A percentile compares a stretch with the other conserved stretches of the same genome.
Conservation (phyloP, 2,888 invertebrate species). For the Pachycephus smyrnensis region DNA sequence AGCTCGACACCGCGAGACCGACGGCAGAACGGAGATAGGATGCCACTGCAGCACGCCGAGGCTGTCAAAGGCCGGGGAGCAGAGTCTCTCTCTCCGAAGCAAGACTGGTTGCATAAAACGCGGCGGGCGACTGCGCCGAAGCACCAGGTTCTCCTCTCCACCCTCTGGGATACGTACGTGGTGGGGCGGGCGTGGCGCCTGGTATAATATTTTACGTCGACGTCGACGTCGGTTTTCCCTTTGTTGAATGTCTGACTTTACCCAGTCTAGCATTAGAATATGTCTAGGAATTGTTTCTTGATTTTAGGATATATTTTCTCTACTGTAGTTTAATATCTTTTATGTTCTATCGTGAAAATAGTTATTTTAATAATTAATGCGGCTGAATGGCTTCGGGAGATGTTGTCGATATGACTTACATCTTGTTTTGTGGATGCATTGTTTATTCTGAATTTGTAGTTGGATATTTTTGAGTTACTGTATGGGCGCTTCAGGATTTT, state of each 20-base stretch:
- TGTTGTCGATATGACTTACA: background rate
- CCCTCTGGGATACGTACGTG: slow-evolving; percentile 25
- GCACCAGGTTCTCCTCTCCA: slow-evolving; percentile 25
- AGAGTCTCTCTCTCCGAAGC: slow-evolving; percentile 59
- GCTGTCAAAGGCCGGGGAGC: slow-evolving; percentile 31
- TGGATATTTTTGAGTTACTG: background rate
- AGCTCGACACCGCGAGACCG: background rate
- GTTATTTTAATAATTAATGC: background rate
- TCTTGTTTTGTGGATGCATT: background rate
- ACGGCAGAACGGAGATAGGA: slow-evolving; percentile 1
- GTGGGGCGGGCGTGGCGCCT: slow-evolving; percentile 62
- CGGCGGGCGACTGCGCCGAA: slow-evolving; percentile 59
- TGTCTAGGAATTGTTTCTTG: background rate
- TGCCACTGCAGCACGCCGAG: background rate
- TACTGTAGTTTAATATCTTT: background rate
- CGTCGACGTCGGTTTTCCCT: background rate
- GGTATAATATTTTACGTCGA: background rate
- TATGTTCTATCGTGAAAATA: background rate
- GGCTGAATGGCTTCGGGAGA: background rate
- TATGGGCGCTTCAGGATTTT: background rate
- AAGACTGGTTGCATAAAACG: slow-evolving; percentile 65
- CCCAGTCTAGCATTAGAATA: background rate
- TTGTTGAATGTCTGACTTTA: background rate
- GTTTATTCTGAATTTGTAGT: background rate
- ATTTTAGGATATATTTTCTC: background rate